Percentiles rank a stretch among this genome's conserved stretches.
Conservation (phyloP, 2,888 invertebrate genomes). For the Drosophila fulvimacula region DNA sequence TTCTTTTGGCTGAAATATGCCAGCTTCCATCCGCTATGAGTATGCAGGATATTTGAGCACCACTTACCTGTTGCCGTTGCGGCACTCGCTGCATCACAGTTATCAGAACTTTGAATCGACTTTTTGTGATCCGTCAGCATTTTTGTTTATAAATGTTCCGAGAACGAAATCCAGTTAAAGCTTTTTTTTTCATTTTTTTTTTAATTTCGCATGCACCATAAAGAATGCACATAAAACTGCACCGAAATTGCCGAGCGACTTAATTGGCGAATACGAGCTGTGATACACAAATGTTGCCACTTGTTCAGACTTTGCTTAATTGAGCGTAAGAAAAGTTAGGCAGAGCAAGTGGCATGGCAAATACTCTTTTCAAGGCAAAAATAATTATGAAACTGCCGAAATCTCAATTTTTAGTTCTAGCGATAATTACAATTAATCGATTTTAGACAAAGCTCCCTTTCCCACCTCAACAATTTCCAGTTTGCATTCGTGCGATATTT, state of each 20-base stretch:
- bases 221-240: constrained; percentile 43
- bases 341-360: not conserved
- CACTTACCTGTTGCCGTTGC: constrained; percentile 40
- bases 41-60: constrained; percentile 70
- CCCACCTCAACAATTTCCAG: not conserved
- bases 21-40: constrained; percentile 58
- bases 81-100: constrained; percentile 31
- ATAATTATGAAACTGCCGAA: not conserved
- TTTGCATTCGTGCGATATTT: not conserved
- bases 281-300: constrained; percentile 32
- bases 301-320: constrained; percentile 1
- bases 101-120: constrained; percentile 29
- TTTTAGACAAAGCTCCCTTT: not conserved
- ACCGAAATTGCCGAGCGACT: constrained; percentile 34
- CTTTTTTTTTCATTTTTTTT: constrained; percentile 18
- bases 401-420: not conserved
- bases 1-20: constrained; percentile 46
- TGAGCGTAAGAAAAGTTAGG: not conserved
- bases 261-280: constrained; percentile 44
- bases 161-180: constrained; percentile 52
- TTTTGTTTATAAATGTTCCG: constrained; percentile 39
- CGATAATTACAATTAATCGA: not conserved
- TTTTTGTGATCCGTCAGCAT: constrained; percentile 44
- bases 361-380: constrained; percentile 13
- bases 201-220: constrained; percentile 59